Conservation (phyloP, 2,888 invertebrate species). For the Xylota segnis region DNA sequence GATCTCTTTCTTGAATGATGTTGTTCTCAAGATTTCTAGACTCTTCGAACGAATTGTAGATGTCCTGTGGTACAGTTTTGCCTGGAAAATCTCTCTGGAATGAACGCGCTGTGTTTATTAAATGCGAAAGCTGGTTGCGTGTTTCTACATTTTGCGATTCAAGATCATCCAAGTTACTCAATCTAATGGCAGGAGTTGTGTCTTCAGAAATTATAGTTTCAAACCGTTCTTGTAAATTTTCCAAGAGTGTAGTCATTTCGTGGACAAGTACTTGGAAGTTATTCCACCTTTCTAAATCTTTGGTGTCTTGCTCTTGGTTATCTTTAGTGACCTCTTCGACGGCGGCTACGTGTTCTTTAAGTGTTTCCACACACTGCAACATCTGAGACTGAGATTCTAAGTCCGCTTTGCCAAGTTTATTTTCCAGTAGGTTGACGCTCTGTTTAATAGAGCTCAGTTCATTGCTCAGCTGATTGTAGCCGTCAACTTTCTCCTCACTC, state of each 20-base stretch:
- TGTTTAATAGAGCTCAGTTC: conserved; percentile 89
- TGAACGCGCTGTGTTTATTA: conserved; percentile 87
- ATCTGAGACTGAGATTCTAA: conserved; percentile 85
- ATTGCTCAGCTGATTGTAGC: conserved; percentile 87
- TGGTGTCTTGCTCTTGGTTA: conserved; percentile 86
- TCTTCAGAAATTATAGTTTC: conserved; percentile 85
- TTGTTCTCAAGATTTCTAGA: conserved; percentile 89
- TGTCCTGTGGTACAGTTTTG: conserved; percentile 88
- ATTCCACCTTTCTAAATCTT: conserved; percentile 89
- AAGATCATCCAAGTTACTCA: conserved; percentile 89
- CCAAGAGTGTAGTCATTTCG: conserved; percentile 82
- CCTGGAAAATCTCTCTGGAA: conserved; percentile 89
- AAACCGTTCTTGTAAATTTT: conserved; percentile 81
- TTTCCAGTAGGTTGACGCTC: conserved; percentile 88
- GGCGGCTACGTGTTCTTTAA: conserved; percentile 89
- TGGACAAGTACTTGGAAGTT: conserved; percentile 88
- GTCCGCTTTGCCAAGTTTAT: conserved; percentile 85
- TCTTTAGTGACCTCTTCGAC: conserved; percentile 89
- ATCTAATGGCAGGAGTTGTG: conserved; percentile 88
- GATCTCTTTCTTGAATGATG: conserved; percentile 90
- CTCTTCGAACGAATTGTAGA: conserved; percentile 88
- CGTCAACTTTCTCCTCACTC: conserved; percentile 87
- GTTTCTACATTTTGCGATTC: conserved; percentile 89
- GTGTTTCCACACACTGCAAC: conserved; percentile 86
- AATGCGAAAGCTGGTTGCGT: conserved; percentile 86